Conservation (phyloP, 37 sponge, comb jelly and placozoan species). For the Cladorhizidae sp. region DNA sequence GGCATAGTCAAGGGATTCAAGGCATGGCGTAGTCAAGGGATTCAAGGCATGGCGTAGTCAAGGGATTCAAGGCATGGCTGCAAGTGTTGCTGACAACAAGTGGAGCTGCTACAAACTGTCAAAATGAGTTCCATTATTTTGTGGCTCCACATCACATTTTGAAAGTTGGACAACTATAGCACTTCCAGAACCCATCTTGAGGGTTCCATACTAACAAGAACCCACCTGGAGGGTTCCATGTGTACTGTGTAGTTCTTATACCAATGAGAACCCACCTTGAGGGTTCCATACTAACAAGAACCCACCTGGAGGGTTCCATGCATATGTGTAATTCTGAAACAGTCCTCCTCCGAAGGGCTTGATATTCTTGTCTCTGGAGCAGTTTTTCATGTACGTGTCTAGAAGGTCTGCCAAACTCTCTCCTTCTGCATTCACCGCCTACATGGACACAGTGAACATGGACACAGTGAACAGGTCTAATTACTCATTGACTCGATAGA, state of each 20-base stretch:
- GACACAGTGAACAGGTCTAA: neutral
- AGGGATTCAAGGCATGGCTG: too few relatives aligned
- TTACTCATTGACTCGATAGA: neutral
- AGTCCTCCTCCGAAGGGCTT: constrained; percentile 69
- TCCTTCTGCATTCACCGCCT: constrained; percentile 59
- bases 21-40: too few relatives aligned
- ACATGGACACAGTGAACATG: neutral
- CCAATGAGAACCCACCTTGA: neutral
- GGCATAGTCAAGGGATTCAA: too few relatives aligned
- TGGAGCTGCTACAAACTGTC: too few relatives aligned
- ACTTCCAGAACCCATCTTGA: neutral
- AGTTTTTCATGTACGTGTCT: constrained; percentile 68
- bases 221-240: constrained; percentile 72
- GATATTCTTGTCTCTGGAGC: constrained; percentile 43
- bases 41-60: too few relatives aligned
- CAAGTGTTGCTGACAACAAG: too few relatives aligned
- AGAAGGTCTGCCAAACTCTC: constrained; percentile 55
- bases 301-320: constrained; percentile 75
- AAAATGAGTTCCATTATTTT: too few relatives aligned
- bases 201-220: neutral
- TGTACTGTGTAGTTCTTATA: too few relatives aligned
- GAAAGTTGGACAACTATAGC: too few relatives aligned
- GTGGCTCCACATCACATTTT: too few relatives aligned
- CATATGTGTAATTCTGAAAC: constrained; percentile 48
- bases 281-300: neutral